Evolutionary conservation across 2,888 invertebrate genomes (phyloP), one percentile per base, ranked within the genome.

Genomic region (Crocallis elinguaria): DNA sequence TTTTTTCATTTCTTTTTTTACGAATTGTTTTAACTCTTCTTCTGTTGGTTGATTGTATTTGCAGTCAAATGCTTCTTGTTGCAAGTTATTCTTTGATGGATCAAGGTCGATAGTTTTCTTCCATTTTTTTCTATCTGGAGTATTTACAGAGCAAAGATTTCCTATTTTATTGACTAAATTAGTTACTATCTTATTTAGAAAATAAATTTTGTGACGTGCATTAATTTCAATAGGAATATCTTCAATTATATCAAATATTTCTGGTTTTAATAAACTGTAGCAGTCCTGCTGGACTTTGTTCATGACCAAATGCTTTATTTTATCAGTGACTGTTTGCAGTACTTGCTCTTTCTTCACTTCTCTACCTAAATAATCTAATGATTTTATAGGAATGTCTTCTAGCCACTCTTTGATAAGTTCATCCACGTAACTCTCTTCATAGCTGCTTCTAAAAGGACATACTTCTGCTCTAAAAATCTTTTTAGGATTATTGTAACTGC

Each of bases 361-460:
- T 27, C 54, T 67, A 0, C 57, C 67, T 37, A 65, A 37, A 33
- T 57, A 55, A 42, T 77, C 63, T 11, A 27, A 49, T 1, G 36
- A 48, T 57, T 72, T 71, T 3, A 81, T 45, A 14, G 71, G 73
- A 37, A 82, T 49, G 29, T 62, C 53, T 44, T 57, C 57, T 0
- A 80, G 50, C 77, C 81, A 83, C n/a, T 74, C 69, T 50, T 66
- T 71, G 8, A 82, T 55, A 8, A 75, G 44, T 13, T 60, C 55
- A 29, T 75, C 67, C 0, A 80, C 42, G 19, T 45, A 19, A 21
- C 54, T 51, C 21, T 56, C 45, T 16, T 54, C 37, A 17, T 33
- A 27, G 8, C 38, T 25, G 38, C 13, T 12, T 29, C 46, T 14
- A 50, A 49, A 1, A 37, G 36, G 9, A 51, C 36, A 12, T 17